These are phyloP conservation scores for Zaprionus inermis DNA, from an alignment of 1,140 invertebrate genomes.

Conservation along the genomic window DNA sequence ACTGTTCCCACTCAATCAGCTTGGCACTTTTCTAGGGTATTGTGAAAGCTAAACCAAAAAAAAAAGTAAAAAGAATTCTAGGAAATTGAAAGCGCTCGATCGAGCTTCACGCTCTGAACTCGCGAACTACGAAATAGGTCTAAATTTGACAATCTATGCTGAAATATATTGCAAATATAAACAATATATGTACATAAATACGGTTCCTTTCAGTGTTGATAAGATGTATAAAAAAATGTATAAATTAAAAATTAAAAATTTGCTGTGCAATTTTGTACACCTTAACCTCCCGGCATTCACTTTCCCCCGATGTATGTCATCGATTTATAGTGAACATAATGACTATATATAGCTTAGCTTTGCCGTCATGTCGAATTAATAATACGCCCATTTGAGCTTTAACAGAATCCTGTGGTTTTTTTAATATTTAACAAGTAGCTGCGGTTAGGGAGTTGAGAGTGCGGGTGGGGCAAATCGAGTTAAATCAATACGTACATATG, in stretches of 20 bases:
- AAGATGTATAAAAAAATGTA: background rate
- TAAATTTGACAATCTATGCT: background rate
- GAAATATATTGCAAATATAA: background rate
- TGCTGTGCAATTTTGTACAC: too few species aligned
- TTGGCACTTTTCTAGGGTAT: background rate
- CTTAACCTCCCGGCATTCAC: background rate
- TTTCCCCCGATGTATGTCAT: background rate
- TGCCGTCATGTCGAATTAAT: background rate
- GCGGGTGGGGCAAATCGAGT: slow-evolving; percentile 22
- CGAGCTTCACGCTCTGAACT: background rate
- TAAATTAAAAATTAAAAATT: background rate
- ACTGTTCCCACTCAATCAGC: background rate
- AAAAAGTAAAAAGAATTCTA: background rate
- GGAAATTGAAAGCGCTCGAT: background rate
- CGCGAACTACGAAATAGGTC: background rate
- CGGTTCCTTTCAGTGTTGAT: background rate
- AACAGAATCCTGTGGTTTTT: background rate
- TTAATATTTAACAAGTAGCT: slow-evolving; percentile 12
- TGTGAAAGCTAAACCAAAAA: background rate
- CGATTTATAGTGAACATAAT: background rate
- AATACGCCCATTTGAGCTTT: background rate
- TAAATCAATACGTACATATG: background rate
- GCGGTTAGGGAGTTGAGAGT: slow-evolving; percentile 18
- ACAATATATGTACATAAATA: background rate
- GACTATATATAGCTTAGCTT: background rate